Base-by-base conservation (phyloP, 2,888 invertebrate genomes). In the Rhaphigaster nebulosa region DNA sequence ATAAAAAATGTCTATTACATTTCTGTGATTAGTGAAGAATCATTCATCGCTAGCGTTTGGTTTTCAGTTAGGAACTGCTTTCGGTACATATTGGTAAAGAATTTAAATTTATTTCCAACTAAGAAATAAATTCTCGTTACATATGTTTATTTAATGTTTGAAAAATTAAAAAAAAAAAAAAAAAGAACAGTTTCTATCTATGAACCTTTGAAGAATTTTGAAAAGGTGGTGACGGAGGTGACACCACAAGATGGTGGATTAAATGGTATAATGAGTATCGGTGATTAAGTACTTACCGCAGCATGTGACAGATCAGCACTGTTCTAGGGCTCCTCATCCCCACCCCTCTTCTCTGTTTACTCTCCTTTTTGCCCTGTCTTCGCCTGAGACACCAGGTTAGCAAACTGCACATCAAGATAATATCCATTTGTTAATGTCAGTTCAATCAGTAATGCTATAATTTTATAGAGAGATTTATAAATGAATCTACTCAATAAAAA, bases 281-380 rank as follows among this genome's bases (percentile, higher is more conserved):
- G 76, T 52, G 54, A 76, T 87, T 90, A 87, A 84, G 87, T 90
- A 84, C 92, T 91, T 92, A 91, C 92, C 91, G 87, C 88, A 92
- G 90, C 89, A 92, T 87, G 38, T 91, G 92, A 91, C 91, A 91
- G 91, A 91, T 92, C 92, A 92, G 92, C 92, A 92, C 87, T 65
- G 90, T 54, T 76, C 91, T 89, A 91, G 92, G 91, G 52, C 91
- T 90, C 90, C 92, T 92, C 92, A 91, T 92, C 91, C 84, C 88
- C 90, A 90, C 45, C n/a, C n/a, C 38, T 41, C 56, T 56, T 29
- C 15, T 56, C 87, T 88, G 88, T 88, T 88, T 88, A 76, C 89
- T 80, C 76, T 50, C 89, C 90, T 84, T 84, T 84, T 76, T 65
- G 65, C 65, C 65, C 50, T 45, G 45, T 45, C 45, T 45, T 45